Conservation (phyloP, 2,797 vertebrate genomes). For the Eulemur mongoz region DNA sequence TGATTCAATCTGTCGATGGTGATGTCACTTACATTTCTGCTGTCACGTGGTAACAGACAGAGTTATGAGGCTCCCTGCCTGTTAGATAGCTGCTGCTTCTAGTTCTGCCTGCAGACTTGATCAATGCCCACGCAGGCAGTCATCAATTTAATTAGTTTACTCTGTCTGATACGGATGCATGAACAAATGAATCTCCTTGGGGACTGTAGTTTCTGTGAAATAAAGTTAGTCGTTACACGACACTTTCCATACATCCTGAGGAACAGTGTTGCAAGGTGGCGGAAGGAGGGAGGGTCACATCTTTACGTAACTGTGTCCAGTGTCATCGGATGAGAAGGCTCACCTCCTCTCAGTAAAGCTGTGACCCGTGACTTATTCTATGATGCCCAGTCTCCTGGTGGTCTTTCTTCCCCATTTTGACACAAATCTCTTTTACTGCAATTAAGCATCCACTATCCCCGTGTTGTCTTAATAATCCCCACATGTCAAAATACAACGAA, state of each 20-base stretch:
- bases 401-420: fast-evolving
- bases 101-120: not conserved
- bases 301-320: fast-evolving
- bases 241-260: fast-evolving
- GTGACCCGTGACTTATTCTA: fast-evolving
- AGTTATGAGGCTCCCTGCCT: fast-evolving
- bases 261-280: fast-evolving
- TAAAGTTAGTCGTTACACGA: not conserved
- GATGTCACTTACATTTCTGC: not conserved
- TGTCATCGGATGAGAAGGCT: not conserved
- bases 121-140: fast-evolving
- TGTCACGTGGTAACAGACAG: fast-evolving
- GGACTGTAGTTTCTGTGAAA: not conserved
- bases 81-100: not conserved
- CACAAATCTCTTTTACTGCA: too few species aligned
- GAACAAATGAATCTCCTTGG: not conserved
- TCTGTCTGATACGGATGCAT: not conserved
- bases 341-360: not conserved
- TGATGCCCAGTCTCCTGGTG: too few species aligned
- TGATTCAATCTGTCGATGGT: fast-evolving
- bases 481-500: fast-evolving
- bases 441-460: fast-evolving
- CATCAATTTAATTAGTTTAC: not conserved
- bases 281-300: fast-evolving
- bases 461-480: fast-evolving